Conservation (phyloP, 2,113 vertebrate genomes). For the Phaethornis superciliosus region DNA sequence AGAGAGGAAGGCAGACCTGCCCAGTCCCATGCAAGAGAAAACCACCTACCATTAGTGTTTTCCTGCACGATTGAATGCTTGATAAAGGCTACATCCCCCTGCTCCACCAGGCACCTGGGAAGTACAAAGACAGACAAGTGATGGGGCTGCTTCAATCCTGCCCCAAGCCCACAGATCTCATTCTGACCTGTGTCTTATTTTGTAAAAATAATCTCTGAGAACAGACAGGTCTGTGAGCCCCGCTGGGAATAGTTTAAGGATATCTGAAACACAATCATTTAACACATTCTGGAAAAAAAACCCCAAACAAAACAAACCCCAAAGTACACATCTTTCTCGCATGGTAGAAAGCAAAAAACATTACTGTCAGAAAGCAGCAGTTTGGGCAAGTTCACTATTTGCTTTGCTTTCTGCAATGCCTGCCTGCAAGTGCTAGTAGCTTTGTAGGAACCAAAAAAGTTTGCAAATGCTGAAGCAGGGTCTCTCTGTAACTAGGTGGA, state of each 20-base stretch:
- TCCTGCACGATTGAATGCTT: constrained; percentile 84
- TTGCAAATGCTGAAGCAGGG: background rate
- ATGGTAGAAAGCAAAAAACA: background rate
- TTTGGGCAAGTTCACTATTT: background rate
- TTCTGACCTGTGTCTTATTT: background rate
- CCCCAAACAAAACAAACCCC: no score
- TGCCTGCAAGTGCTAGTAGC: background rate
- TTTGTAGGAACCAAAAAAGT: background rate
- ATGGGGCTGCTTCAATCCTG: background rate
- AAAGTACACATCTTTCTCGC: no score
- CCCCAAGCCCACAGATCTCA: background rate
- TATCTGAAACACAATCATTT: background rate
- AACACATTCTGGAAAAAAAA: background rate
- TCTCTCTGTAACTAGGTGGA: background rate
- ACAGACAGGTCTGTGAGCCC: background rate
- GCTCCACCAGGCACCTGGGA: constrained; percentile 84
- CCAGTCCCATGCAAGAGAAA: fast-evolving
- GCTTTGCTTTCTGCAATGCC: background rate
- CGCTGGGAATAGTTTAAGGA: background rate
- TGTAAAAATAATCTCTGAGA: background rate
- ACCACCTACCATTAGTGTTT: constrained; percentile 78
- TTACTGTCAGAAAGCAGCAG: background rate
- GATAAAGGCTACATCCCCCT: constrained; percentile 86
- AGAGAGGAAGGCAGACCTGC: background rate
- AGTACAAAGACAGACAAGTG: background rate